Evolutionary conservation across 2,888 invertebrate genomes (phyloP), one percentile per base, ranked within the genome.

Genomic region (Agrochola lychnidis): DNA sequence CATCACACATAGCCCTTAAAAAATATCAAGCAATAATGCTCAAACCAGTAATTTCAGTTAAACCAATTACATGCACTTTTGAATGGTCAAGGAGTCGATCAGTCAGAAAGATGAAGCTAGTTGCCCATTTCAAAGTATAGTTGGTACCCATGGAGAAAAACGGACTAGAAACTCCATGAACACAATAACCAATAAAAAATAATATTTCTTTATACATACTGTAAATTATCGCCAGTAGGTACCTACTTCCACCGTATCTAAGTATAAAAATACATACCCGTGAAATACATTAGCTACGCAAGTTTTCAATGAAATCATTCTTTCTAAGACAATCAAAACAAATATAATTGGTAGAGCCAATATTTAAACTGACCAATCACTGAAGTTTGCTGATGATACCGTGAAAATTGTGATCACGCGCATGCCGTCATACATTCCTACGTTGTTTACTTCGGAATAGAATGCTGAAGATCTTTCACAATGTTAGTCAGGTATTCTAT

Each of bases 281-380:
- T 78, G 73, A 76, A 84, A 78, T 75, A 73, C 82, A 82, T 79
- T 79, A 57, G 71, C n/a, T 64, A 68, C 81, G 76, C 85, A 70
- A 81, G 76, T 76, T 82, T 74, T 84, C 81, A 82, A 84, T 76
- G 61, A 76, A 82, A 72, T 84, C 82, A 68, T 69, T 84, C 63
- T 66, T 76, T 71, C 1, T 66, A 62, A 71, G 75, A 82, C 84
- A 80, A 82, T 75, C 70, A 81, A 76, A 84, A 74, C 62, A 84
- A 79, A 84, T 81, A 71, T 84, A 81, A 82, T 82, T 82, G 85
- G 82, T 81, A 81, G 57, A 69, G 69, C 70, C 68, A 81, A 82
- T 84, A 82, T 64, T 81, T 84, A 84, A 79, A 68, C 59, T 57
- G 56, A 16, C 71, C 85, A 82, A 82, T 82, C 82, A 84, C 63